Evolutionary conservation across 1,140 invertebrate species (phyloP).

Genomic region (Bombus waltoni): DNA sequence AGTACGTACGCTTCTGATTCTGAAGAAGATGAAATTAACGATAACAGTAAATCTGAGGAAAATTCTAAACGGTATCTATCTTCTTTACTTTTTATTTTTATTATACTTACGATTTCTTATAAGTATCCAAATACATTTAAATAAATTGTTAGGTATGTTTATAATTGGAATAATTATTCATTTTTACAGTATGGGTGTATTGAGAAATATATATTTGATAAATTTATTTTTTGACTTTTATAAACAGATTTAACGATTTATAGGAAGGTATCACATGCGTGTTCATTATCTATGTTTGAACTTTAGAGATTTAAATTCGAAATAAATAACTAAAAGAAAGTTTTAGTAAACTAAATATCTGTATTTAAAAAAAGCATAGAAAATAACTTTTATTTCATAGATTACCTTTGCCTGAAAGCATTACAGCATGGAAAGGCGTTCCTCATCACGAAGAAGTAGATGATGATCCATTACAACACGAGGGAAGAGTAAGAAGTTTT

Average conservation of each 20-base stretch:
- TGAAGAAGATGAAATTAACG: constrained; percentile 67
- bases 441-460: constrained; percentile 70
- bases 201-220: too few relatives aligned
- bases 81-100: background rate
- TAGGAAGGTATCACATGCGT: background rate
- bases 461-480: constrained; percentile 86
- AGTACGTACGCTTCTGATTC: constrained; percentile 69
- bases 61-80: constrained; percentile 31
- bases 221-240: constrained; percentile 9
- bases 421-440: constrained; percentile 73
- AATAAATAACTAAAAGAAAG: background rate
- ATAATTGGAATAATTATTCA: background rate
- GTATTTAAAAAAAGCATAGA: background rate
- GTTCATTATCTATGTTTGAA: background rate
- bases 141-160: background rate
- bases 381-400: constrained; percentile 54
- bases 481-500: constrained; percentile 87
- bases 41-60: constrained; percentile 25
- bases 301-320: background rate
- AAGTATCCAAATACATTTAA: background rate
- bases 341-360: background rate
- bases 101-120: background rate
- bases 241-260: background rate
- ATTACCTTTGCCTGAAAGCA: constrained; percentile 75
- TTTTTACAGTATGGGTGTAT: background rate